Evolutionary conservation across 2,888 invertebrate species (phyloP), one percentile per base, ranked within the genome.

Genomic region (Tryphoninae sp.): DNA sequence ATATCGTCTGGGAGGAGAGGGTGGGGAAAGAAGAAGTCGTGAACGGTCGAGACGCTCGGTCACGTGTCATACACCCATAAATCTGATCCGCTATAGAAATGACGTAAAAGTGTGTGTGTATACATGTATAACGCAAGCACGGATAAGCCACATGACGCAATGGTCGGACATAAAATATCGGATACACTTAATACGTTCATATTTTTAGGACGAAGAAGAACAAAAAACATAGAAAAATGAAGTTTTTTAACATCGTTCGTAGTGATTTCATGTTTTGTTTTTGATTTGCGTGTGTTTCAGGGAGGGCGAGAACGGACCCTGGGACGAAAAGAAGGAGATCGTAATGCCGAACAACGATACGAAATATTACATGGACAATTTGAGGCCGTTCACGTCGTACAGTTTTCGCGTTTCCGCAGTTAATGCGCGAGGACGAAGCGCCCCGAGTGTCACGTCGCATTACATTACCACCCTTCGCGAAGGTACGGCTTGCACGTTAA

Each of bases 331-430:
- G 88, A 92, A 94, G 84, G 94, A 94, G 86, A 94, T 95, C 87
- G 92, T 93, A 86, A 95, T 95, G 49, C 93, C 94, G 84, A 94
- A 93, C 88, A 95, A 95, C 92, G 92, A 93, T 84, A 95, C 95
- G 83, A 93, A 93, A 88, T 95, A 95, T 92, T 94, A 95, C 90
- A 94, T 96, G 89, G 93, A 93, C 84, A 94, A 93, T 80, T 93
- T 96, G 85, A 93, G 94, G 85, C 96, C 96, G 65, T 96, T 95
- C 92, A 96, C 95, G 67, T 95, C 95, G 78, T 96, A 96, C 93
- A 95, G 95, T 89, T 96, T 96, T 92, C 93, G 95, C 78, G 94
- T 96, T 85, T 92, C 94, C 87, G 96, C 96, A 67, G 95, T 95
- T 80, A 96, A 96, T 91, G 94, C 94, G 83, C 93, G 95, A 92